phyloP scores from a whole-genome alignment of 2,888 invertebrate genomes.

The Hydroisotoma schaefferi region DNA sequence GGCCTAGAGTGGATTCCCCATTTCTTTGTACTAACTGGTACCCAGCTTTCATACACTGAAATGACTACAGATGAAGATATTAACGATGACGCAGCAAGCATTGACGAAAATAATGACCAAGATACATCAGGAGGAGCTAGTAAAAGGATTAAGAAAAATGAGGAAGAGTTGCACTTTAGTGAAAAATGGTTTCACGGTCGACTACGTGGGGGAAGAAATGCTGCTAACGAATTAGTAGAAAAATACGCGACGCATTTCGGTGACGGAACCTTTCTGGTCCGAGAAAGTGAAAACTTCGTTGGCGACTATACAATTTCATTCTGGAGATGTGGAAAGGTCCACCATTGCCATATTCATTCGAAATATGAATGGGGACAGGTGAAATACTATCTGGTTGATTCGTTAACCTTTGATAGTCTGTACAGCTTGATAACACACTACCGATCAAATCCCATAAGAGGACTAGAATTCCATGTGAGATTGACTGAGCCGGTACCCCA shows the following conservation, averaged over 20 bases:
- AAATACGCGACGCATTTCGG: slow-evolving; percentile 68
- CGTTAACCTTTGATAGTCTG: slow-evolving; percentile 82
- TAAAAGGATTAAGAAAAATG: slow-evolving; percentile 50
- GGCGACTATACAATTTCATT: slow-evolving; percentile 95
- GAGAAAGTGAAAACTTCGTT: slow-evolving; percentile 92
- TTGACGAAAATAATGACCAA: slow-evolving; percentile 58
- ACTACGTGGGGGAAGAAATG: slow-evolving; percentile 71
- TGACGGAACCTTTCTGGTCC: slow-evolving; percentile 87
- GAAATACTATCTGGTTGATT: slow-evolving; percentile 85
- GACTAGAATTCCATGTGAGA: slow-evolving; percentile 83
- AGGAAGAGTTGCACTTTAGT: slow-evolving; percentile 83
- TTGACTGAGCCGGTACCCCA: slow-evolving; percentile 89
- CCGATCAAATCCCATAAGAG: slow-evolving; percentile 76
- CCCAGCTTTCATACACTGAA: slow-evolving; percentile 83
- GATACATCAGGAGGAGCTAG: slow-evolving; percentile 43
- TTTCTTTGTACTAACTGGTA: slow-evolving; percentile 85
- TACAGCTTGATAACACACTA: slow-evolving; percentile 90
- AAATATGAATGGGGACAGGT: slow-evolving; percentile 80
- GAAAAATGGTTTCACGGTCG: slow-evolving; percentile 94
- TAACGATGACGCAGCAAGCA: slow-evolving; percentile 49
- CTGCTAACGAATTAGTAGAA: slow-evolving; percentile 70
- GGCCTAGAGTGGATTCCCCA: slow-evolving; percentile 89
- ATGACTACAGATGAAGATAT: slow-evolving; percentile 52
- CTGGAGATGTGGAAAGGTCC: slow-evolving; percentile 72
- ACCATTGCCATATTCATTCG: slow-evolving; percentile 83